phyloP scores from a whole-genome alignment of 2,888 invertebrate species.

The Cheilosia vernalis region DNA sequence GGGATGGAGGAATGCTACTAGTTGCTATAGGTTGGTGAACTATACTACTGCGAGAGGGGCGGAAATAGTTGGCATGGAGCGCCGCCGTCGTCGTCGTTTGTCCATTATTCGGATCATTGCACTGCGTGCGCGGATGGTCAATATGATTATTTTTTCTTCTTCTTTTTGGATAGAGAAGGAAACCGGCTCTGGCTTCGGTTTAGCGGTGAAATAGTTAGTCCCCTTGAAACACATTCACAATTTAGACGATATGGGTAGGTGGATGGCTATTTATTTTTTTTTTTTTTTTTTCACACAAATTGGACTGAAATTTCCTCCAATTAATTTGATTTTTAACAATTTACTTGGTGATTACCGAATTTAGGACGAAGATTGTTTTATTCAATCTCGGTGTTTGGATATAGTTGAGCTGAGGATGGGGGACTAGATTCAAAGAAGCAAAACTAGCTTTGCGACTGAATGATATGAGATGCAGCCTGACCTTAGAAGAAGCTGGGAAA shows the following conservation, averaged over 20 bases:
- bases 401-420: conserved; percentile 38
- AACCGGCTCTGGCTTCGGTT: conserved; percentile 35
- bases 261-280: conserved; percentile 1
- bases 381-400: conserved; percentile 7
- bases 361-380: conserved; percentile 28
- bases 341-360: conserved; percentile 52
- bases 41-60: conserved; percentile 29
- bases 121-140: conserved; percentile 48
- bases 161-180: conserved; percentile 16
- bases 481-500: too few relatives aligned
- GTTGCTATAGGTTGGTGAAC: neutral
- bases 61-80: neutral
- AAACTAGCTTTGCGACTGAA: neutral
- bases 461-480: neutral
- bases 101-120: conserved; percentile 58
- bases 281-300: conserved; percentile 4
- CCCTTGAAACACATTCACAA: conserved; percentile 21
- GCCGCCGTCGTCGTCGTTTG: neutral
- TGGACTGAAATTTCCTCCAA: conserved; percentile 43
- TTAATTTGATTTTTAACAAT: conserved; percentile 59
- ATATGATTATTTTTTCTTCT: conserved; percentile 5
- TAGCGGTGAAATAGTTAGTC: conserved; percentile 33
- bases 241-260: conserved; percentile 30
- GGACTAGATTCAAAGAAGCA: neutral
- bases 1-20: conserved; percentile 9